phyloP scores from a whole-genome alignment of 1,140 invertebrate genomes.

The Drosophila prosaltans region DNA sequence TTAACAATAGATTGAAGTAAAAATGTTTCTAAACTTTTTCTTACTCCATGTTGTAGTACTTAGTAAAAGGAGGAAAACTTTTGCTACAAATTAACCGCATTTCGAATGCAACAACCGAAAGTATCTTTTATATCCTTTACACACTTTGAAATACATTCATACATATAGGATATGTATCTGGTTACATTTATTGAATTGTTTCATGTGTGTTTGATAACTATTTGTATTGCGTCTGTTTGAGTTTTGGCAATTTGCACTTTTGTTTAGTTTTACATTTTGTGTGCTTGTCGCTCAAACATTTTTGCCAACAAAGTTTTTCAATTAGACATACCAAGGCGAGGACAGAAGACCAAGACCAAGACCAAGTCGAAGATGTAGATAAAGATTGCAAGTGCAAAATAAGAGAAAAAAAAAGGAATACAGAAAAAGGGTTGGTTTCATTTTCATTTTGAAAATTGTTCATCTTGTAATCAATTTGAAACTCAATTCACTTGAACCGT shows the following conservation, averaged over 20 bases:
- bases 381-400: conserved; percentile 12
- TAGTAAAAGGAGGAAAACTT: conserved; percentile 40
- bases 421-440: conserved; percentile 52
- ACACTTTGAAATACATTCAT: conserved; percentile 26
- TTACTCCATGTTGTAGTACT: background rate
- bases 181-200: conserved; percentile 73
- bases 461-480: conserved; percentile 51
- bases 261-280: conserved; percentile 34
- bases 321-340: conserved; percentile 61
- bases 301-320: conserved; percentile 67
- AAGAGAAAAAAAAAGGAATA: background rate
- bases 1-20: conserved; percentile 29
- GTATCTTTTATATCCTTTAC: conserved; percentile 32
- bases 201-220: conserved; percentile 61
- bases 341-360: conserved; percentile 12
- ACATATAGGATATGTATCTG: conserved; percentile 31
- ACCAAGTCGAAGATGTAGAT: conserved; percentile 15
- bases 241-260: conserved; percentile 53
- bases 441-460: conserved; percentile 32
- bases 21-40: conserved; percentile 3
- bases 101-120: conserved; percentile 51
- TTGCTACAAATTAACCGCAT: conserved; percentile 55
- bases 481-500: conserved; percentile 52
- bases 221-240: conserved; percentile 28
- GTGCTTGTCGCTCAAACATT: conserved; percentile 32